Percentiles rank a stretch among this genome's conserved stretches.
Evolutionary conservation across 2,888 invertebrate genomes (phyloP).

Genomic region (Philereme vetulata): DNA sequence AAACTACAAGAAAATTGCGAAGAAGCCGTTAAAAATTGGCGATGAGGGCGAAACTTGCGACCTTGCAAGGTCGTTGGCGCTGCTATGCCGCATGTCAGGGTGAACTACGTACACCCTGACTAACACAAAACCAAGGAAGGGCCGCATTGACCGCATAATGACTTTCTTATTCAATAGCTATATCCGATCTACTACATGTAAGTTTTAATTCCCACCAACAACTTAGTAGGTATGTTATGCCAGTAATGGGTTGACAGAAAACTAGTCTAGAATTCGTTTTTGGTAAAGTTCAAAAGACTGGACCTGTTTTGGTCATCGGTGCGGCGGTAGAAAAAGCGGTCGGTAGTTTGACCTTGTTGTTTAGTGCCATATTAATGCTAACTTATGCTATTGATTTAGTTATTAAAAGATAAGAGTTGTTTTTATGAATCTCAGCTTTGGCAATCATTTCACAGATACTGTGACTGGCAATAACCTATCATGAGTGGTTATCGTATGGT

Average conservation of each 20-base stretch:
- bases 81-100: constrained; percentile 45
- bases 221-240: background rate
- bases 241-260: constrained; percentile 9
- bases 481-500: too few relatives aligned
- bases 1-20: constrained; percentile 46
- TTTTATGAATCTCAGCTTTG: background rate
- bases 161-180: constrained; percentile 36
- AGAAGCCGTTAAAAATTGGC: constrained; percentile 45
- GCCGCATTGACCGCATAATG: constrained; percentile 43
- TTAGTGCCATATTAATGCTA: constrained; percentile 36
- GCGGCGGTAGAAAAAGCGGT: constrained; percentile 39
- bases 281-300: constrained; percentile 23
- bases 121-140: constrained; percentile 29
- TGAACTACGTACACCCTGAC: constrained; percentile 44
- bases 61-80: constrained; percentile 69
- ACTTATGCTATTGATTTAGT: constrained; percentile 46
- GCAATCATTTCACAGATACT: background rate
- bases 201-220: constrained; percentile 6
- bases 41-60: constrained; percentile 49
- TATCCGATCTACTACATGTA: constrained; percentile 15
- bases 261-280: constrained; percentile 10
- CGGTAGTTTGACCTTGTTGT: constrained; percentile 43
- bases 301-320: constrained; percentile 34
- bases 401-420: constrained; percentile 28
- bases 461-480: too few relatives aligned